These are phyloP conservation scores for Synergus itoensis DNA, from an alignment of 2,888 invertebrate species.

Conservation along the genomic window DNA sequence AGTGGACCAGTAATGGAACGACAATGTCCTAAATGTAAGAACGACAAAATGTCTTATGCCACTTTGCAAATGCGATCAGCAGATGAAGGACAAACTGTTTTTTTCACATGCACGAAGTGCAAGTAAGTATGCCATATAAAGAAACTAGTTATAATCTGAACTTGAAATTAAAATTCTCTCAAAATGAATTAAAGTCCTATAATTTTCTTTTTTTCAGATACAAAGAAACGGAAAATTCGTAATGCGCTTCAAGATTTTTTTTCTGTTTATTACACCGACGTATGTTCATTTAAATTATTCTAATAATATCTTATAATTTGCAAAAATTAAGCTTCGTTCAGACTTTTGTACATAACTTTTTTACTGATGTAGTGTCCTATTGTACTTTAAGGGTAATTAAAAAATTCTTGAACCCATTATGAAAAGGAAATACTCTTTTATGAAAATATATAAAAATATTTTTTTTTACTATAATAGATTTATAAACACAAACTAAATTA, in stretches of 20 bases:
- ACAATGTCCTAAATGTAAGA: conserved; percentile 91
- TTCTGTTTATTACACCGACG: no score
- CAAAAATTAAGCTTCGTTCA: not conserved
- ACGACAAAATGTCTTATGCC: conserved; percentile 96
- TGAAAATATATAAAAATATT: no score
- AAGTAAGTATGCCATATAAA: conserved; percentile 80
- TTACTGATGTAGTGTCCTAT: not conserved
- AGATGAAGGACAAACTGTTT: conserved; percentile 99
- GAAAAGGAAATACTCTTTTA: no score
- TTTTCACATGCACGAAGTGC: conserved; percentile 97
- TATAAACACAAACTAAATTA: no score
- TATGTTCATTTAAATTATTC: no score
- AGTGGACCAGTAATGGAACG: conserved; percentile 91
- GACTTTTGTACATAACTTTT: conserved; percentile 57
- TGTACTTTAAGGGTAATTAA: no score
- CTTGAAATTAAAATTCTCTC: not conserved
- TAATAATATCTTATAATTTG: no score
- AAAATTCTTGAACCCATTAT: no score
- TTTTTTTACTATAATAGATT: no score
- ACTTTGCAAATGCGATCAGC: conserved; percentile 97
- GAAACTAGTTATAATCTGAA: not conserved
- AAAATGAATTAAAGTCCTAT: not conserved
- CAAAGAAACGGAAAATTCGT: conserved; percentile 46
- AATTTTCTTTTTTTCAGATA: conserved; percentile 29
- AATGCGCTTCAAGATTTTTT: conserved; percentile 47